Base-by-base conservation (phyloP, 2,113 vertebrate species). In the Lophura nycthemera region DNA sequence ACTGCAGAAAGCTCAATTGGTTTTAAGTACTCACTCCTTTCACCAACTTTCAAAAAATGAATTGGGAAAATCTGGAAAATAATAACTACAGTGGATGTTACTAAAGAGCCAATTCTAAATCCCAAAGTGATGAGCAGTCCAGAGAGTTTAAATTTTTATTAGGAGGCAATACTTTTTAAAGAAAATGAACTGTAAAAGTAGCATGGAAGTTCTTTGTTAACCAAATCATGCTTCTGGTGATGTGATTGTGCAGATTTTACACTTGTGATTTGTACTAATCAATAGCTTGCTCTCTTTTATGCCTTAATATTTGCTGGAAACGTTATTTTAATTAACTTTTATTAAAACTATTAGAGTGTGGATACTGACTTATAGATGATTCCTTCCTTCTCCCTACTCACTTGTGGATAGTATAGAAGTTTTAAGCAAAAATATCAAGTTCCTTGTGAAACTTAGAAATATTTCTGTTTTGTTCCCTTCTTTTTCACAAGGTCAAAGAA, bases 221-320 rank as follows among this genome's bases (percentile, higher is more conserved):
- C 64, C 32, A 73, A 10, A 16, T 24, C 56, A 50, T 91, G 71
- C 78, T 91, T 96, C 63, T 66, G 50, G n/a, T 96, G 60, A 63
- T 19, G 21, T 63, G 45, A 82, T 75, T n/a, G 5, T 83, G 54
- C 43, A 82, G 3, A 40, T 87, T 89, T 67, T 80, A 63, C 32
- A n/a, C 32, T 85, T 5, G 19, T 43, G 8, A 59, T 45, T 22
- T 66, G 47, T 64, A 64, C 72, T 91, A 91, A 89, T 74, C 79
- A 52, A 32, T 80, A 80, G n/a, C 17, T 77, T 90, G 25, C 4
- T 93, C 12, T 72, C 12, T 92, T 56, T 88, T 78, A 14, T 77
- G 67, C 63, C 48, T 82, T 93, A 63, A 22, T 82, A 79, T 45
- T 91, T 10, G 52, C 42, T 76, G 54, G 70, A 91, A 94, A 64